Percentiles rank a stretch among this genome's conserved stretches.
Evolutionary conservation across 1,140 invertebrate genomes (phyloP).

Genomic region (Saccostrea cuccullata): DNA sequence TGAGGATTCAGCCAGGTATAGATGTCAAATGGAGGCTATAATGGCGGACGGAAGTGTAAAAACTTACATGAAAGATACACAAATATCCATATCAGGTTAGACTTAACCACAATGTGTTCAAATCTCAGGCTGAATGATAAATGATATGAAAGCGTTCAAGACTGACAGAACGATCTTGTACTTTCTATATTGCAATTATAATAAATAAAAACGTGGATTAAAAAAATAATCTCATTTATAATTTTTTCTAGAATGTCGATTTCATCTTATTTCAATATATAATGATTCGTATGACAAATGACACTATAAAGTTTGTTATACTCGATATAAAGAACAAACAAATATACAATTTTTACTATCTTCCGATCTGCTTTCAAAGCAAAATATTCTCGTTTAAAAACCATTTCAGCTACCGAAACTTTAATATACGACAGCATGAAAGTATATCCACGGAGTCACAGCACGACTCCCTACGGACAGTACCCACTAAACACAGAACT

Average conservation of each 20-base stretch:
- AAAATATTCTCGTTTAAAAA: neutral
- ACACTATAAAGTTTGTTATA: no score
- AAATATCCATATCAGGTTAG: slow-evolving; percentile 30
- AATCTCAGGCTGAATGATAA: neutral
- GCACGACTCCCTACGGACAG: neutral
- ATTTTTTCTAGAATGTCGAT: no score
- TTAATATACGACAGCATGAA: slow-evolving; percentile 28
- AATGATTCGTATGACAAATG: no score
- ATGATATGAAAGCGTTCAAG: neutral
- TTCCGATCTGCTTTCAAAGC: no score
- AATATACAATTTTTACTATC: no score
- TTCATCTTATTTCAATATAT: no score
- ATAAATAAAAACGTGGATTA: neutral
- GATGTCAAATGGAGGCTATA: slow-evolving; percentile 15
- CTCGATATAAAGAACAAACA: no score
- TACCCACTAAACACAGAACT: slow-evolving; percentile 11
- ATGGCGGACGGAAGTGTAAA: slow-evolving; percentile 34
- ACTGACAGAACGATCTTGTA: neutral
- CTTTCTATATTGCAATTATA: neutral
- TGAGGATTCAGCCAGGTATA: slow-evolving; percentile 4
- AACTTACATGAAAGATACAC: slow-evolving; percentile 3
- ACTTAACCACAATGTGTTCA: neutral
- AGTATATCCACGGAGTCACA: neutral
- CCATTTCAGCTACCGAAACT: slow-evolving; percentile 12
- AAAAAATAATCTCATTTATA: no score